Conservation (phyloP, 2,113 vertebrate genomes). For the Mohoua ochrocephala region DNA sequence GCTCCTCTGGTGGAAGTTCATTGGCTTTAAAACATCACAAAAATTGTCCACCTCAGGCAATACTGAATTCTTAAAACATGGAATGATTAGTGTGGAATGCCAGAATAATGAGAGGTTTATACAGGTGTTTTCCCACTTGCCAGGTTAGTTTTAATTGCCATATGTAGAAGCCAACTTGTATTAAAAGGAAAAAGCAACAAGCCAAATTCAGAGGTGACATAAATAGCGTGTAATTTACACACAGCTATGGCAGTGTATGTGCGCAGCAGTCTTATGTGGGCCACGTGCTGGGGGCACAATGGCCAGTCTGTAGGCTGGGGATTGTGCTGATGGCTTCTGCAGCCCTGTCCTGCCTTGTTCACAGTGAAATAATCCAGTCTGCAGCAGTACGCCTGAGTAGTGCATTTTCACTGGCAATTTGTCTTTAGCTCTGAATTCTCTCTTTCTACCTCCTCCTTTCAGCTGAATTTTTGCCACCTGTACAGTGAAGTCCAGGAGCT, state of each 20-base stretch:
- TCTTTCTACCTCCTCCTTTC: not conserved
- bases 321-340: not conserved
- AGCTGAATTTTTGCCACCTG: not conserved
- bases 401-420: not conserved
- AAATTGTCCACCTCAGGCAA: constrained; percentile 9
- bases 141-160: constrained; percentile 54
- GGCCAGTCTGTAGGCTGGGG: not conserved
- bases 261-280: accelerated
- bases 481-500: not conserved
- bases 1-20: constrained; percentile 36
- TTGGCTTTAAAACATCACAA: constrained; percentile 7
- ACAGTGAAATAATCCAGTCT: not conserved
- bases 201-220: not conserved
- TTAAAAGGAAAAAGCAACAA: constrained; percentile 14
- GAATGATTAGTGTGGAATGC: not conserved
- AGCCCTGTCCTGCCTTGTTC: not conserved
- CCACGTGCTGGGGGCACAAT: not conserved
- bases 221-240: not conserved
- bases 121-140: constrained; percentile 44
- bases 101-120: constrained; percentile 8
- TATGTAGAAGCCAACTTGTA: constrained; percentile 19
- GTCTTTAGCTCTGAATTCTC: not conserved
- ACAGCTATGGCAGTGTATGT: not conserved
- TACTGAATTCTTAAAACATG: constrained; percentile 23
- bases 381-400: not conserved